Conservation (phyloP, 2,113 vertebrate genomes). For the Crotalus tigris region DNA sequence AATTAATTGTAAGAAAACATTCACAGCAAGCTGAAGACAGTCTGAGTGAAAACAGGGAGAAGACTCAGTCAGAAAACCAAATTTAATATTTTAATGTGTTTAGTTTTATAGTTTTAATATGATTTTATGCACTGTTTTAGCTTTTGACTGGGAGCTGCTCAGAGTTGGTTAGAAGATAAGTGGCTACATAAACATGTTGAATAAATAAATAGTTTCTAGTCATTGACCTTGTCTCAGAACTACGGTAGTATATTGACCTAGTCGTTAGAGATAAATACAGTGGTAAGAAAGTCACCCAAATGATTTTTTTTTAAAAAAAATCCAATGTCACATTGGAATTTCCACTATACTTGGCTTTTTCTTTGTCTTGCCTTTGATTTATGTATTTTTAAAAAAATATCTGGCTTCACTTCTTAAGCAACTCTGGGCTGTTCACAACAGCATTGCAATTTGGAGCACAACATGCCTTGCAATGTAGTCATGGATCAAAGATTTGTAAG, state of each 20-base stretch:
- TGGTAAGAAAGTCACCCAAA: neutral
- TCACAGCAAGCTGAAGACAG: neutral
- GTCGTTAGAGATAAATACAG: neutral
- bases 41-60: neutral
- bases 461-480: neutral
- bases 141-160: neutral
- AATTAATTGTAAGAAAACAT: neutral
- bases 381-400: neutral
- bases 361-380: neutral
- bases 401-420: neutral
- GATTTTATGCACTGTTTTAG: neutral
- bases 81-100: neutral
- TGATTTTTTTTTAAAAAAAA: neutral
- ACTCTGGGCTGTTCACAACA: neutral
- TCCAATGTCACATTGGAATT: neutral
- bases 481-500: neutral
- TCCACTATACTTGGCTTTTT: neutral
- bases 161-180: neutral
- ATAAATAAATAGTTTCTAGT: neutral
- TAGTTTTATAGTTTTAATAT: neutral
- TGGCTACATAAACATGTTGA: neutral
- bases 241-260: neutral
- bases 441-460: neutral
- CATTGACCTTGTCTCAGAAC: neutral
- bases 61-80: neutral